Base-by-base conservation (phyloP, 2,797 vertebrate species). In the Chaenodraco wilsoni region DNA sequence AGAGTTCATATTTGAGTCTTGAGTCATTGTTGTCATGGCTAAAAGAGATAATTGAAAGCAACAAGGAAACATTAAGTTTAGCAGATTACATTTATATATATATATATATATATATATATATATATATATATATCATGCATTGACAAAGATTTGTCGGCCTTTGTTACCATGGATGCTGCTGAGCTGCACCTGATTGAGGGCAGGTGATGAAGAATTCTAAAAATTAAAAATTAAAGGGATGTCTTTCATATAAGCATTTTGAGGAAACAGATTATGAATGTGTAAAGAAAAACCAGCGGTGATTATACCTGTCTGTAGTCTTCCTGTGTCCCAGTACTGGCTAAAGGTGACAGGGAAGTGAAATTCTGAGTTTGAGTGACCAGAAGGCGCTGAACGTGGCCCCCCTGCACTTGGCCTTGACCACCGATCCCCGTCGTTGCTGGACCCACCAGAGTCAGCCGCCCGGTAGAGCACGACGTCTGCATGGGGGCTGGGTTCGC, bases 381-480 rank as follows among this genome's bases (percentile, higher is more conserved):
- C 78, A 95, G 94, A 88, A 97, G 96, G 92, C 95, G 96, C 92
- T 98, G 96, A 0, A 96, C 95, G 0, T 93, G 90, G 13, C 93
- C 95, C 52, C 92, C 85, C 0, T 96, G 90, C 59, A 89, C 91
- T 37, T 97, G 96, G 57, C 88, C 83, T 67, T 91, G 91, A 69
- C 84, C 58, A 7, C 85, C 73, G 23, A 88, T 93, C 74, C 86
- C 95, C 79, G 76, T 92, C 33, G 83, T 83, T 72, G 96, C 85
- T 0, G 96, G 95, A 85, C 94, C 97, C 2, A 96, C 95, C 75
- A 96, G 93, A 6, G 96, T 95, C 50, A 97, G 94, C 11, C 95
- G 92, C 31, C 93, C 94, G 0, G 95, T 89, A 64, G 95, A 65
- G 16, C 96, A 88, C 50, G 96, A 91, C 4, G 87, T 94, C 43